Conservation (phyloP, 2,113 vertebrate genomes). For the Saguinus imperator region DNA sequence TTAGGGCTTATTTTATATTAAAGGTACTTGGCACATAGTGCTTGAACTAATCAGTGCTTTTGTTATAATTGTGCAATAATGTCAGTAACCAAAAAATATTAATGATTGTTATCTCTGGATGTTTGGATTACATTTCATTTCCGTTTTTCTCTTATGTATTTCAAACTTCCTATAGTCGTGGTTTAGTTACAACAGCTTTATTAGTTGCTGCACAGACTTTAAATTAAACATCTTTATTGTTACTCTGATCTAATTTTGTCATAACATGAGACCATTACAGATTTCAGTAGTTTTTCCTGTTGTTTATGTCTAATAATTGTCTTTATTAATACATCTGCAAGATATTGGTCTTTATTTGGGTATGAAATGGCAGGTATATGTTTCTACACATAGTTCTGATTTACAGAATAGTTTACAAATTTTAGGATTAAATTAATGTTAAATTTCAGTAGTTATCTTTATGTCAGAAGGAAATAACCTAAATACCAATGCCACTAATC, state of each 20-base stretch:
- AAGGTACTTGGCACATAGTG: neutral
- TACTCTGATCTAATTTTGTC: conserved; percentile 29
- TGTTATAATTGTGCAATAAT: neutral
- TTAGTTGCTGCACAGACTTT: neutral
- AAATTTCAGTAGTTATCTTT: neutral
- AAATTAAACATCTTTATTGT: neutral
- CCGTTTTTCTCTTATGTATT: neutral
- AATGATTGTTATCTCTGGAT: neutral
- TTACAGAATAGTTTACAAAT: conserved; percentile 27
- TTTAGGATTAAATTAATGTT: neutral
- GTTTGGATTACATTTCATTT: neutral
- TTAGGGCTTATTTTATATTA: conserved; percentile 16
- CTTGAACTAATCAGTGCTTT: conserved; percentile 3
- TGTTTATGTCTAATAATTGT: neutral
- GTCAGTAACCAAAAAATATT: neutral
- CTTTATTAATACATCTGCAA: conserved; percentile 30
- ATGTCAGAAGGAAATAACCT: neutral
- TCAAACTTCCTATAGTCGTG: neutral
- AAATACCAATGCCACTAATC: neutral
- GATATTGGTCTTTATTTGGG: conserved; percentile 8
- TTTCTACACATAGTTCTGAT: neutral
- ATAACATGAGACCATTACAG: neutral
- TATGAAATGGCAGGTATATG: conserved; percentile 15
- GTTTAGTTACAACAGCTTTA: neutral
- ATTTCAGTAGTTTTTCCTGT: conserved; percentile 6